Conservation (phyloP, 2,797 vertebrate species). For the Hippopotamyrus pictus region DNA sequence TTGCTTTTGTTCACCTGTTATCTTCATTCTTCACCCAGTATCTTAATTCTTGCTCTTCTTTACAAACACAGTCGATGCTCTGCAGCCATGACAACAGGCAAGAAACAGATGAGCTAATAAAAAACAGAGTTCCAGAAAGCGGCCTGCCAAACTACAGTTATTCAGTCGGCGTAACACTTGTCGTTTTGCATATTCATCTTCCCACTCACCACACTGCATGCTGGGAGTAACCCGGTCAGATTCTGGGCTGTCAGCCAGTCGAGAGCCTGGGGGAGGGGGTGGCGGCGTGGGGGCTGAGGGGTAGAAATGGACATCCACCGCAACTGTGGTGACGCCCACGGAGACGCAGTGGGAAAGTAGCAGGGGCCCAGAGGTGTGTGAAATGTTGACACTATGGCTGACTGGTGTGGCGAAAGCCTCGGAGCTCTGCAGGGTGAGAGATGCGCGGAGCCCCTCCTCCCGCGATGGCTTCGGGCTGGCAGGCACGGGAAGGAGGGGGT, state of each 20-base stretch:
- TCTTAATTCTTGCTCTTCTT: not conserved
- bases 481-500: slow-evolving; percentile 37
- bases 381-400: slow-evolving; percentile 63
- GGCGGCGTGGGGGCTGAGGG: slow-evolving; percentile 36
- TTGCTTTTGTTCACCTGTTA: not conserved
- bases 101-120: not conserved
- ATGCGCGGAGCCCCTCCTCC: slow-evolving; percentile 53
- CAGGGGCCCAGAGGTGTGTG: slow-evolving; percentile 52
- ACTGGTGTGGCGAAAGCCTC: slow-evolving; percentile 48
- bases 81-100: not conserved
- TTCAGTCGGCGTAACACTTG: not conserved
- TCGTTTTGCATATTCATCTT: not conserved
- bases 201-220: slow-evolving; percentile 45
- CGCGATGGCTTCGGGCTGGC: slow-evolving; percentile 36
- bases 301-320: slow-evolving; percentile 65
- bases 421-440: slow-evolving; percentile 51
- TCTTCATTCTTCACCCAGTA: not conserved
- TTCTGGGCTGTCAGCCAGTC: slow-evolving; percentile 41
- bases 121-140: not conserved
- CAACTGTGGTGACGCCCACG: slow-evolving; percentile 57
- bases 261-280: slow-evolving; percentile 40
- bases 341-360: slow-evolving; percentile 60
- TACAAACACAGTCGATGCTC: slow-evolving; percentile 8
- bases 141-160: not conserved
- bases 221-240: slow-evolving; percentile 40